Conservation (phyloP, 2,113 vertebrate species). For the Aegotheles bennettii region DNA sequence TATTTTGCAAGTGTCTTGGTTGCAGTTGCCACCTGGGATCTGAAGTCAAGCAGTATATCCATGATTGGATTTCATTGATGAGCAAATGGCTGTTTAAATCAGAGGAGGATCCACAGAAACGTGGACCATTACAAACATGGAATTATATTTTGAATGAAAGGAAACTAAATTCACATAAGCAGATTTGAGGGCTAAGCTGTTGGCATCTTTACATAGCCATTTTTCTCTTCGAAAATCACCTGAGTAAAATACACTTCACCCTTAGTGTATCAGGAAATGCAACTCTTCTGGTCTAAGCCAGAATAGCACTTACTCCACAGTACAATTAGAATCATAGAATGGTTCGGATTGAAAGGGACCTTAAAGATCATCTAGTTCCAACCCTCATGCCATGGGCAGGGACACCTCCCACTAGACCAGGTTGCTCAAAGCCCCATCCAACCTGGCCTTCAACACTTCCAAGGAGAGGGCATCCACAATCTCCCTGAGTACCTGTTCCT, state of each 20-base stretch:
- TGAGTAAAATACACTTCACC: neutral
- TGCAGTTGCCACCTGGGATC: neutral
- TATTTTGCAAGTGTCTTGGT: neutral
- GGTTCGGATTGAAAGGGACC: too few relatives aligned
- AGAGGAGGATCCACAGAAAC: neutral
- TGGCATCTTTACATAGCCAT: neutral
- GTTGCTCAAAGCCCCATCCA: too few relatives aligned
- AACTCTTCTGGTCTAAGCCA: neutral
- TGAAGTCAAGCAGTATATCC: neutral
- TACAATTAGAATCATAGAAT: too few relatives aligned
- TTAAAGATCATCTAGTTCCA: too few relatives aligned
- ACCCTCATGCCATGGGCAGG: too few relatives aligned
- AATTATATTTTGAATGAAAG: accelerated
- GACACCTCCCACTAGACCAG: too few relatives aligned
- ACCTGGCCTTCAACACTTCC: too few relatives aligned
- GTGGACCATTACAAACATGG: accelerated
- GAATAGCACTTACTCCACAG: neutral
- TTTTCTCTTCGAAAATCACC: neutral
- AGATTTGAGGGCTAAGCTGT: neutral
- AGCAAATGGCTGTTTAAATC: neutral
- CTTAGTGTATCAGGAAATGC: neutral
- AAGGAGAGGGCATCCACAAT: too few relatives aligned
- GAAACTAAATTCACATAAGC: neutral
- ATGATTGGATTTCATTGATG: neutral
- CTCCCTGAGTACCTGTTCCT: too few relatives aligned